These are phyloP conservation scores for Syngnathoides biaculeatus DNA, from an alignment of 2,113 vertebrate species.

Conservation along the genomic window DNA sequence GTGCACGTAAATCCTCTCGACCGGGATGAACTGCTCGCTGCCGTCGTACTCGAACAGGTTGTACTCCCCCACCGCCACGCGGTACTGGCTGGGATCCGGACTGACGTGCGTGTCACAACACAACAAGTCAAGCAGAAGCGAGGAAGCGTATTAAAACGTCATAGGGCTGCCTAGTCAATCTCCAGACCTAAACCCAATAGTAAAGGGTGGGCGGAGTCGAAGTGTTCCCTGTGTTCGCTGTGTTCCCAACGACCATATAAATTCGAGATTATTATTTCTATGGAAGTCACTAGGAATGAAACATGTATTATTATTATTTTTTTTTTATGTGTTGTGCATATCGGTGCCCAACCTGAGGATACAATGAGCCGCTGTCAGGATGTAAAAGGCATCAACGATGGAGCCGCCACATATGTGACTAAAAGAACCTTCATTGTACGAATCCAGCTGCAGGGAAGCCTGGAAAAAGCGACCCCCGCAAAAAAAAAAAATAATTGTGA, in stretches of 20 bases:
- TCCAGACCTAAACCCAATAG: too few species aligned
- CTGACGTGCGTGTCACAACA: conserved; percentile 32
- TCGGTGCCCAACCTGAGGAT: conserved; percentile 48
- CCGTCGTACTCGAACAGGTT: conserved; percentile 51
- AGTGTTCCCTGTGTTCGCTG: too few species aligned
- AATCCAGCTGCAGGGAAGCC: conserved; percentile 57
- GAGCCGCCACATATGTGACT: conserved; percentile 61
- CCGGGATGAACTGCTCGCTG: conserved; percentile 51
- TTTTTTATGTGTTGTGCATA: too few species aligned
- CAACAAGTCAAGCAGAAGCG: neutral
- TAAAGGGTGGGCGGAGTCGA: too few species aligned
- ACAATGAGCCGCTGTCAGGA: conserved; percentile 74
- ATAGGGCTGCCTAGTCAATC: too few species aligned
- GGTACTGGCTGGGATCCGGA: conserved; percentile 26
- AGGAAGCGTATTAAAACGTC: too few species aligned
- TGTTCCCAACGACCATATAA: too few species aligned
- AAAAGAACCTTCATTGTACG: neutral
- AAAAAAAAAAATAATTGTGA: neutral
- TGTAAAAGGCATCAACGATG: conserved; percentile 18
- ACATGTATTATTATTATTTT: too few species aligned
- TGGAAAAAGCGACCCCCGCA: conserved; percentile 28
- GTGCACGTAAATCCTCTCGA: conserved; percentile 48
- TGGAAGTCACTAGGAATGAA: too few species aligned
- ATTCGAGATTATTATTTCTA: too few species aligned
- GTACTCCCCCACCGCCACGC: conserved; percentile 65